Percentiles rank a stretch among this genome's conserved stretches.
These are phyloP conservation scores for Hypothenemus hampei DNA, from an alignment of 1,140 invertebrate genomes.

Conservation along the genomic window DNA sequence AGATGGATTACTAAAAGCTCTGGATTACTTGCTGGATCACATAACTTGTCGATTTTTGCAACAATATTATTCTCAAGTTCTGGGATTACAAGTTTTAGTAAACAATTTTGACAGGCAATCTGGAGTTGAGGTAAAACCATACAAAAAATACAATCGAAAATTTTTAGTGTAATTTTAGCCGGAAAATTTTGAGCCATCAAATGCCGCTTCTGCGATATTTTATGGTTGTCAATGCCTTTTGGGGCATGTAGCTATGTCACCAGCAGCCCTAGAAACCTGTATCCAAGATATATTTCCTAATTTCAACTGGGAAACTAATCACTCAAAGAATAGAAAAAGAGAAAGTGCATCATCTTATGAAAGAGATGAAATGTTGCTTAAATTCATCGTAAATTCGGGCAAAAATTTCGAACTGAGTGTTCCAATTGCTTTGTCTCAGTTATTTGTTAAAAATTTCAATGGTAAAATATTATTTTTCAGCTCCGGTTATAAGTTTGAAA, in stretches of 20 bases:
- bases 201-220: constrained; percentile 26
- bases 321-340: constrained; percentile 25
- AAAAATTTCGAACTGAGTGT: constrained; percentile 40
- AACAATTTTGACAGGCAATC: constrained; percentile 61
- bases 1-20: constrained; percentile 14
- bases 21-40: constrained; percentile 31
- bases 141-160: background rate
- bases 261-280: constrained; percentile 40
- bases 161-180: too few species aligned
- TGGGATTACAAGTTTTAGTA: constrained; percentile 84
- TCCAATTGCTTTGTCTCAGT: constrained; percentile 39
- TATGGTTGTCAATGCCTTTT: constrained; percentile 40
- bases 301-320: constrained; percentile 37
- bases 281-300: constrained; percentile 40
- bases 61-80: constrained; percentile 83
- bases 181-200: too few species aligned
- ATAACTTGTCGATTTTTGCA: constrained; percentile 66
- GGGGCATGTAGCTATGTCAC: constrained; percentile 44
- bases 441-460: constrained; percentile 40
- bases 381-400: constrained; percentile 34
- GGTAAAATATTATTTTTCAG: constrained; percentile 26
- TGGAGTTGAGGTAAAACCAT: constrained; percentile 28
- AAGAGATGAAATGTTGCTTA: constrained; percentile 37
- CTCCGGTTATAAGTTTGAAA: too few species aligned
- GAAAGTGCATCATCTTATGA: too few species aligned